Conservation (phyloP, 2,113 vertebrate species). For the Procavia capensis region DNA sequence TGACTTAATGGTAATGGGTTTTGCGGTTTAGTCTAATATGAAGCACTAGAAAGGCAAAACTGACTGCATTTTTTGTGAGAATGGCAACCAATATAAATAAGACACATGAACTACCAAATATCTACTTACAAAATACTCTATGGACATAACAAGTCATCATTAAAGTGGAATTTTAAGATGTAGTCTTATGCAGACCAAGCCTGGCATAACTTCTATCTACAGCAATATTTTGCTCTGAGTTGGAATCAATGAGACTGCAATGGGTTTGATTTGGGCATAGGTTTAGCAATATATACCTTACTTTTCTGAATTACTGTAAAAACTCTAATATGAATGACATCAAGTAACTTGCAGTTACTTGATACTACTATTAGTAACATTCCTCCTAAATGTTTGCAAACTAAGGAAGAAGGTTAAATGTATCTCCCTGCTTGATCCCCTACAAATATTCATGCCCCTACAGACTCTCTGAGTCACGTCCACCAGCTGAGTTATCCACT, state of each 20-base stretch:
- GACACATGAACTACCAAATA: not conserved
- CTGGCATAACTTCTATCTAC: rapidly evolving
- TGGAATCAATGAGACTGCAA: too few relatives aligned
- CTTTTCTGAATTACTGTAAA: not conserved
- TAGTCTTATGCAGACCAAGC: not conserved
- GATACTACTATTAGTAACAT: too few relatives aligned
- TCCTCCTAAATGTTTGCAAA: not conserved
- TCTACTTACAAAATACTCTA: not conserved
- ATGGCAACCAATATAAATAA: not conserved
- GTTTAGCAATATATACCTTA: not conserved
- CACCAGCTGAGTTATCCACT: not conserved
- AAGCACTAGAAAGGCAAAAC: not conserved
- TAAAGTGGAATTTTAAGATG: not conserved
- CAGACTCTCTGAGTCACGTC: not conserved
- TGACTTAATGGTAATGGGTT: not conserved
- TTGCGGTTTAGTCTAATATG: not conserved
- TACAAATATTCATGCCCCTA: not conserved
- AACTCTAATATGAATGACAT: not conserved
- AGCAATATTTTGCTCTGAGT: not conserved
- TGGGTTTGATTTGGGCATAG: too few relatives aligned
- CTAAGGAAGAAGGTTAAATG: not conserved
- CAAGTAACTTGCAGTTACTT: not conserved
- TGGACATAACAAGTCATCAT: not conserved
- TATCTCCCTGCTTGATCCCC: not conserved
- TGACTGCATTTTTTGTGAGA: not conserved